These are phyloP conservation scores for Orchesellides sinensis DNA, from an alignment of 2,888 invertebrate genomes.

Conservation along the genomic window DNA sequence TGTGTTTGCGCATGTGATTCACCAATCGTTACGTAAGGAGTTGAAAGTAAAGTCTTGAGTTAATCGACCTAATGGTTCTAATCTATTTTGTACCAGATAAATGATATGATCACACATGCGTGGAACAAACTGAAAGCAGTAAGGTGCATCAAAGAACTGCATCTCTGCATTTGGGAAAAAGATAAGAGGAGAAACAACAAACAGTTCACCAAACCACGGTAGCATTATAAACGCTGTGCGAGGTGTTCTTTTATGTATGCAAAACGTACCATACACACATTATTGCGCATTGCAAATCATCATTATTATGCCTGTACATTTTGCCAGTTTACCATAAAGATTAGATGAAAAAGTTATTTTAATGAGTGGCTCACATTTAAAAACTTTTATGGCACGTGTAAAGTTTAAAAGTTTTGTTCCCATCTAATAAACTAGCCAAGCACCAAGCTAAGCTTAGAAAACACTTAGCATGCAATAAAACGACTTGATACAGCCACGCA, in stretches of 20 bases:
- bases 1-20: too few relatives aligned
- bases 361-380: neutral
- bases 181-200: constrained; percentile 1
- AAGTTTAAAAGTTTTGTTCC: neutral
- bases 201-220: neutral
- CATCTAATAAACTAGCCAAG: neutral
- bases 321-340: neutral
- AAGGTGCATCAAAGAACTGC: constrained; percentile 12
- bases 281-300: too few relatives aligned
- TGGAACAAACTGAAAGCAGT: neutral
- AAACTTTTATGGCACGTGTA: constrained; percentile 5
- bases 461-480: neutral
- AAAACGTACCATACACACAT: neutral
- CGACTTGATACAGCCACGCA: neutral
- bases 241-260: neutral
- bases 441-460: neutral
- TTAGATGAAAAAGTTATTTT: neutral
- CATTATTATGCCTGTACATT: too few relatives aligned
- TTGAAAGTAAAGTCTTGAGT: neutral
- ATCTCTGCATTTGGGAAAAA: constrained; percentile 18
- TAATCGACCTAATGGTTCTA: constrained; percentile 16
- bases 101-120: neutral
- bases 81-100: constrained; percentile 19
- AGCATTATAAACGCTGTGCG: neutral
- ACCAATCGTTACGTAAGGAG: constrained; percentile 23